A percentile compares a stretch with the other conserved stretches of the same genome.
phyloP scores from a whole-genome alignment of 2,888 invertebrate species.

The Chalcosyrphus nemorum region DNA sequence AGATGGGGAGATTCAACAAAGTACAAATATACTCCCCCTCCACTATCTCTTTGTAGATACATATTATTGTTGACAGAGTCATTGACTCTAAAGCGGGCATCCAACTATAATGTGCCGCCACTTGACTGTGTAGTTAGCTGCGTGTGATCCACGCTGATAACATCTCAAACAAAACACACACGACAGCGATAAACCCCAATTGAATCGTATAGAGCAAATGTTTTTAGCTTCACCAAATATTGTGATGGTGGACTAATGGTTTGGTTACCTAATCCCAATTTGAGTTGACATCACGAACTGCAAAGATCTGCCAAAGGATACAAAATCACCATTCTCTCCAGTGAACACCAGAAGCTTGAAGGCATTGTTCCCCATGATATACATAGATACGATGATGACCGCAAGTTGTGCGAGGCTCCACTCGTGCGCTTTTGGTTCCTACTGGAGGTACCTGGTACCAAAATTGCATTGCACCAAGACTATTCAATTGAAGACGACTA shows the following conservation, averaged over 20 bases:
- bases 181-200: slow-evolving; percentile 36
- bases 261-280: slow-evolving; percentile 52
- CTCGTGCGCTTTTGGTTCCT: slow-evolving; percentile 18
- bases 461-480: slow-evolving; percentile 56
- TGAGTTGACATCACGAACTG: slow-evolving; percentile 39
- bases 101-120: background rate
- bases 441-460: slow-evolving; percentile 45
- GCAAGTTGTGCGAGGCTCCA: slow-evolving; percentile 17
- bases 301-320: background rate
- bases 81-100: slow-evolving; percentile 36
- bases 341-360: slow-evolving; percentile 46
- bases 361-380: slow-evolving; percentile 5
- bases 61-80: slow-evolving; percentile 34
- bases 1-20: background rate
- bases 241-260: slow-evolving; percentile 9
- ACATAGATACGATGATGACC: slow-evolving; percentile 48
- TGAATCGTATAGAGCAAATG: slow-evolving; percentile 28
- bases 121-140: background rate
- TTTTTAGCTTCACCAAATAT: slow-evolving; percentile 5
- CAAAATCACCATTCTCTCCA: slow-evolving; percentile 12
- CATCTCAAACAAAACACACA: background rate
- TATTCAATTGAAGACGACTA: slow-evolving; percentile 43
- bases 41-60: too few species aligned
- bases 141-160: slow-evolving; percentile 33
- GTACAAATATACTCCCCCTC: background rate